Percentiles rank a stretch among this genome's conserved stretches.
Conservation (phyloP, 2,113 vertebrate species). For the Myotis davidii region DNA sequence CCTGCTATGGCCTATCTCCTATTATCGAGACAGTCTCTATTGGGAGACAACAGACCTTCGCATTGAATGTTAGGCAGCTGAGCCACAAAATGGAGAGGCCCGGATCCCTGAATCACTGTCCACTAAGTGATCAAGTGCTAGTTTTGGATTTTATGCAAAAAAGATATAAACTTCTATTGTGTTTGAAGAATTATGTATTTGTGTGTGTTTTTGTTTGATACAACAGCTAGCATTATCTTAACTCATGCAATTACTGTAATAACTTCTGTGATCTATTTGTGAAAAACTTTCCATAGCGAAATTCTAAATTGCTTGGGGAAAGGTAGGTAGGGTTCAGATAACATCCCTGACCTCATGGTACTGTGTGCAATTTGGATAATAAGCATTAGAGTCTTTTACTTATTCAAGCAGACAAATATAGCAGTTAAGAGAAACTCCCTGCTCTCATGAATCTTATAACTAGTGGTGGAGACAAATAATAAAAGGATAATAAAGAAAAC, state of each 20-base stretch:
- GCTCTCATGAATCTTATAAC: neutral
- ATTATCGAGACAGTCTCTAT: neutral
- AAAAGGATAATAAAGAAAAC: neutral
- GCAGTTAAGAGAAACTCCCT: neutral
- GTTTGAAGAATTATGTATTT: neutral
- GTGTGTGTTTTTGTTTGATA: neutral
- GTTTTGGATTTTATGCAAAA: neutral
- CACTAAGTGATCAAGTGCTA: neutral
- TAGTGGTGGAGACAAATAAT: neutral
- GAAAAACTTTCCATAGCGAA: neutral
- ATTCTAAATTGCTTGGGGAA: slow-evolving; percentile 4
- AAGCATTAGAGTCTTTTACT: neutral
- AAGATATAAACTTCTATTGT: neutral
- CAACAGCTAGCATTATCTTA: neutral
- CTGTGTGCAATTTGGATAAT: neutral
- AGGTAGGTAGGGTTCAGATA: neutral
- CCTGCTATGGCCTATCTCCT: neutral
- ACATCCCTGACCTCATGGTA: neutral
- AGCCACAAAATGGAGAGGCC: neutral
- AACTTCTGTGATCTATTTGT: neutral
- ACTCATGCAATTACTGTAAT: neutral
- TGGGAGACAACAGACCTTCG: neutral
- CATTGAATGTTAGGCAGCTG: neutral
- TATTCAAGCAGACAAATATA: neutral
- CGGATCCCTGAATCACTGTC: neutral